Percentiles rank a stretch among this genome's conserved stretches.
phyloP scores from a whole-genome alignment of 2,797 vertebrate species.

The Pipistrellus kuhlii region DNA sequence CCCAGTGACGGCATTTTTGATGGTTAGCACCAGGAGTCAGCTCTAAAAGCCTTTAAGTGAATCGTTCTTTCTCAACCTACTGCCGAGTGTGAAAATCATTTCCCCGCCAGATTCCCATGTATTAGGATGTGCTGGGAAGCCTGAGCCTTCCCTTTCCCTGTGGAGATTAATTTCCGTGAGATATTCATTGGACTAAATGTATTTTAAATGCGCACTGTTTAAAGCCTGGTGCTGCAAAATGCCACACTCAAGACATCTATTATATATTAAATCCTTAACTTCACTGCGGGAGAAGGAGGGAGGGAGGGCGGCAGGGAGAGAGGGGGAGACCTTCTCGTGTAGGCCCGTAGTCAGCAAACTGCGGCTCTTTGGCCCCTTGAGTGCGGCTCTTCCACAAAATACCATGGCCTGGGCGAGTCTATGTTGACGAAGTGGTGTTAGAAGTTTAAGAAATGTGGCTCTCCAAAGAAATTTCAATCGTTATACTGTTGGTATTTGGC shows the following conservation, averaged over 20 bases:
- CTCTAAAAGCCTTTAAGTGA: constrained; percentile 50
- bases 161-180: constrained; percentile 81
- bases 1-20: background rate
- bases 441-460: too few species aligned
- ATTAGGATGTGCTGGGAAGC: constrained; percentile 67
- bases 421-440: too few species aligned
- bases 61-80: constrained; percentile 55
- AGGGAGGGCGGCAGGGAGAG: background rate
- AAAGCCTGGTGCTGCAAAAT: constrained; percentile 74
- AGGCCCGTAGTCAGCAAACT: too few species aligned
- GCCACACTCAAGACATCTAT: constrained; percentile 65
- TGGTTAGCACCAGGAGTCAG: background rate
- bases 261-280: constrained; percentile 76
- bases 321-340: background rate
- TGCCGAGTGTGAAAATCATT: constrained; percentile 46
- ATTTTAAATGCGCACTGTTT: constrained; percentile 75
- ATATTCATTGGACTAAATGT: constrained; percentile 79
- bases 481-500: too few species aligned
- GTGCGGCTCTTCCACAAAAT: too few species aligned
- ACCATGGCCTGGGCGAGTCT: too few species aligned
- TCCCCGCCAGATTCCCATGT: constrained; percentile 68
- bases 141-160: constrained; percentile 49
- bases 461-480: too few species aligned
- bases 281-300: background rate
- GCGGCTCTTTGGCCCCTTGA: too few species aligned